These are phyloP conservation scores for Phoxinus dragarum DNA, from an alignment of 2,797 vertebrate genomes.

Conservation along the genomic window DNA sequence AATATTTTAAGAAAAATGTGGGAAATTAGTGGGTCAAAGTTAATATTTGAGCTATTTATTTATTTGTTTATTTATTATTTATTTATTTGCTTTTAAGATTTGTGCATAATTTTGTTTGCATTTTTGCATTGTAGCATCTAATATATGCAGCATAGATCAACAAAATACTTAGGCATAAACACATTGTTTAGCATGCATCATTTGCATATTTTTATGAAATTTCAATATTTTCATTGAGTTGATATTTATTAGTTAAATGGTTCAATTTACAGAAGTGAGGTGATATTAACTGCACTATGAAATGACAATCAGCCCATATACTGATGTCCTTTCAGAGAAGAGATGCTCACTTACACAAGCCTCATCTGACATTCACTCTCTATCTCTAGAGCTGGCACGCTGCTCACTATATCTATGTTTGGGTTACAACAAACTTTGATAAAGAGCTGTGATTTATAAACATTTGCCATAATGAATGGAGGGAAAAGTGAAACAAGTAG, in stretches of 20 bases:
- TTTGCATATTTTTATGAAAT: neutral
- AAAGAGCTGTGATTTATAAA: slow-evolving; percentile 82
- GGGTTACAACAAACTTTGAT: slow-evolving; percentile 78
- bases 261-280: neutral
- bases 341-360: slow-evolving; percentile 31
- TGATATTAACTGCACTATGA: neutral
- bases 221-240: neutral
- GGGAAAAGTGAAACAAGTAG: slow-evolving; percentile 35
- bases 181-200: neutral
- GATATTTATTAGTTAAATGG: neutral
- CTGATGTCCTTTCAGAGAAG: slow-evolving; percentile 38
- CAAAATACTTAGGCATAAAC: slow-evolving; percentile 2
- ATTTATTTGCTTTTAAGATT: neutral
- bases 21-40: neutral
- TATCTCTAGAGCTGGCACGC: slow-evolving; percentile 68
- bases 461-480: slow-evolving; percentile 46
- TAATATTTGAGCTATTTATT: neutral
- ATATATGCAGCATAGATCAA: neutral
- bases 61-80: too few relatives aligned
- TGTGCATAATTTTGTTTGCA: too few relatives aligned
- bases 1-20: neutral
- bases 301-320: slow-evolving; percentile 23
- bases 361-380: slow-evolving; percentile 69
- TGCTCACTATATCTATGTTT: slow-evolving; percentile 80
- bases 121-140: neutral